phyloP scores from a whole-genome alignment of 2,888 invertebrate species.

The Euzophera pinguis region DNA sequence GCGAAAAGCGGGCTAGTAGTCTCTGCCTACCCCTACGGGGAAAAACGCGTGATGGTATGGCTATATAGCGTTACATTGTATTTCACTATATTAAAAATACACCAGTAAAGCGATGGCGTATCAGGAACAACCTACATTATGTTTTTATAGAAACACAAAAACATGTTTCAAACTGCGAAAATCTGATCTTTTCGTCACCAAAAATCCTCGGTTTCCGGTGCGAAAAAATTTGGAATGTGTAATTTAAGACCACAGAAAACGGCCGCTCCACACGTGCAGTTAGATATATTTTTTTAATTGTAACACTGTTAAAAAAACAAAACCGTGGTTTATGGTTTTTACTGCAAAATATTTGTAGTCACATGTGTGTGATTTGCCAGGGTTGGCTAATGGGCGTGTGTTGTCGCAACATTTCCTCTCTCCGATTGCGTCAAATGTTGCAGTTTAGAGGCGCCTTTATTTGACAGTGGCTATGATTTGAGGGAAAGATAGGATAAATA shows the following conservation, averaged over 20 bases:
- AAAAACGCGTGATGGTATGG: too few relatives aligned
- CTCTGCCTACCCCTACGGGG: too few relatives aligned
- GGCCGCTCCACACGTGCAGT: slow-evolving; percentile 64
- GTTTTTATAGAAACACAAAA: neutral
- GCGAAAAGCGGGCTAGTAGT: too few relatives aligned
- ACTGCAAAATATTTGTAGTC: slow-evolving; percentile 44
- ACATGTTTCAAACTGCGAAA: slow-evolving; percentile 34
- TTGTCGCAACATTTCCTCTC: slow-evolving; percentile 60
- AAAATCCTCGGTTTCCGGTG: slow-evolving; percentile 68
- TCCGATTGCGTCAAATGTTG: slow-evolving; percentile 55
- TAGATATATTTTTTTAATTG: slow-evolving; percentile 50
- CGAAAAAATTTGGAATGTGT: slow-evolving; percentile 61
- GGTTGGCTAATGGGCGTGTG: slow-evolving; percentile 55
- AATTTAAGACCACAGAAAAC: slow-evolving; percentile 73
- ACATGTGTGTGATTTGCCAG: slow-evolving; percentile 70
- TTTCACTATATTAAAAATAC: too few relatives aligned
- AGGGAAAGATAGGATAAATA: neutral
- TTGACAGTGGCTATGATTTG: slow-evolving; percentile 20
- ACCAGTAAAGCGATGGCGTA: too few relatives aligned
- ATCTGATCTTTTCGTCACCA: slow-evolving; percentile 49
- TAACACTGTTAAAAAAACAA: slow-evolving; percentile 42
- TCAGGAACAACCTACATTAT: too few relatives aligned
- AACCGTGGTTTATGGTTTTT: slow-evolving; percentile 31
- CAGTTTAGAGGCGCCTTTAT: slow-evolving; percentile 37
- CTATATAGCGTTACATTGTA: too few relatives aligned